phyloP scores from a whole-genome alignment of 2,797 vertebrate species.

The Spinibarbus caldwelli region DNA sequence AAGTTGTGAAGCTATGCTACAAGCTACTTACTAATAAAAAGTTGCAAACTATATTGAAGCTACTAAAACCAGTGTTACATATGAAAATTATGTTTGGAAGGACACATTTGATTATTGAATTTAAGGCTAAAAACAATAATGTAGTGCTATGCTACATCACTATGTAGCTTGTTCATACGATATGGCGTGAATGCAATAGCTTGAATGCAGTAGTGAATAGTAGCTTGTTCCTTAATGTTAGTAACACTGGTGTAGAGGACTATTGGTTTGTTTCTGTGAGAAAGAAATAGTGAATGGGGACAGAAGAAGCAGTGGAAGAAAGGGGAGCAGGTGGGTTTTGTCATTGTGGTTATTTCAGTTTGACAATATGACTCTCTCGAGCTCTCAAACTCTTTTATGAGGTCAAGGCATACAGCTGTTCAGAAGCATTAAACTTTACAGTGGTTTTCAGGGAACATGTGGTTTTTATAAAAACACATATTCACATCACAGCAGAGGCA shows the following conservation, averaged over 20 bases:
- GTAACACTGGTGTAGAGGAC: background rate
- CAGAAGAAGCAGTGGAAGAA: background rate
- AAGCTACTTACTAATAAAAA: background rate
- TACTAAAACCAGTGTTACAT: background rate
- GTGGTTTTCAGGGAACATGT: constrained; percentile 23
- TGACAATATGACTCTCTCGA: constrained; percentile 25
- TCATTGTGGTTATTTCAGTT: constrained; percentile 46
- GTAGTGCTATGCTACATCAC: background rate
- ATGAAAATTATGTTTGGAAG: background rate
- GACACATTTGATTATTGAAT: background rate
- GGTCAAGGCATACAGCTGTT: constrained; percentile 36
- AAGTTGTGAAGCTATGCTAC: background rate
- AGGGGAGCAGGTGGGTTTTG: constrained; percentile 52
- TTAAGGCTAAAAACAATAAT: background rate
- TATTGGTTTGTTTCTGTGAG: background rate
- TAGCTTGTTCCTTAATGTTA: background rate
- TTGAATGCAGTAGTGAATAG: background rate
- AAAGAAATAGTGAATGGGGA: constrained; percentile 3
- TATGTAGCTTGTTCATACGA: too few relatives aligned
- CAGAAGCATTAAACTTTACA: constrained; percentile 32
- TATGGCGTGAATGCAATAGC: too few relatives aligned
- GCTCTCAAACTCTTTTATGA: constrained; percentile 48
- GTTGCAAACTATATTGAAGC: background rate
- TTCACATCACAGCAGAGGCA: background rate
- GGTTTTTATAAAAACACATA: constrained; percentile 4